Conservation (phyloP, 2,888 invertebrate species). For the Epirrhoe tristata region DNA sequence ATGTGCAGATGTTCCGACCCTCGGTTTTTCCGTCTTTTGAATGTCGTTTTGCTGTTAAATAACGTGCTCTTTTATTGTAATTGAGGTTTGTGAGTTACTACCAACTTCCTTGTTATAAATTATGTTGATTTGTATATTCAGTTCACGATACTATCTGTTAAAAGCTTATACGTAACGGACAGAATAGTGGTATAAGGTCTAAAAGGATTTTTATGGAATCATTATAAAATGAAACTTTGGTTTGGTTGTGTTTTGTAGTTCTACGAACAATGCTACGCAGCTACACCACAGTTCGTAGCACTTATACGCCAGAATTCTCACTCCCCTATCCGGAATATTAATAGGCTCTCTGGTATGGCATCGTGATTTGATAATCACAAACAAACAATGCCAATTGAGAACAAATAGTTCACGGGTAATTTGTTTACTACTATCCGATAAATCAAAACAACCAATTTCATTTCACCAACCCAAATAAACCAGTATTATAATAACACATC, state of each 20-base stretch:
- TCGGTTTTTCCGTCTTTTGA: constrained; percentile 84
- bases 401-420: constrained; percentile 47
- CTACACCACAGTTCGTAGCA: constrained; percentile 48
- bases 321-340: constrained; percentile 63
- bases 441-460: constrained; percentile 33
- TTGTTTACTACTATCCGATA: constrained; percentile 31
- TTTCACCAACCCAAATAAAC: constrained; percentile 29
- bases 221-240: background rate
- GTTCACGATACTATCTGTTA: constrained; percentile 7
- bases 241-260: constrained; percentile 22
- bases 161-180: background rate
- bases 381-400: constrained; percentile 51
- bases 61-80: constrained; percentile 82
- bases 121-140: constrained; percentile 30
- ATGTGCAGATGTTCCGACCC: constrained; percentile 85
- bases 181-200: background rate
- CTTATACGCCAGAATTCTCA: constrained; percentile 58
- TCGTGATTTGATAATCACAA: constrained; percentile 62
- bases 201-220: background rate
- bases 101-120: constrained; percentile 50
- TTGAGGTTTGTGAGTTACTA: constrained; percentile 72
- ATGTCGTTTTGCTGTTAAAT: constrained; percentile 85
- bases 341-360: constrained; percentile 56
- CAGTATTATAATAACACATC: constrained; percentile 21
- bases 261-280: constrained; percentile 42